These are phyloP conservation scores for Acanthococcus lagerstroemiae DNA, from an alignment of 2,888 invertebrate genomes.

Conservation along the genomic window DNA sequence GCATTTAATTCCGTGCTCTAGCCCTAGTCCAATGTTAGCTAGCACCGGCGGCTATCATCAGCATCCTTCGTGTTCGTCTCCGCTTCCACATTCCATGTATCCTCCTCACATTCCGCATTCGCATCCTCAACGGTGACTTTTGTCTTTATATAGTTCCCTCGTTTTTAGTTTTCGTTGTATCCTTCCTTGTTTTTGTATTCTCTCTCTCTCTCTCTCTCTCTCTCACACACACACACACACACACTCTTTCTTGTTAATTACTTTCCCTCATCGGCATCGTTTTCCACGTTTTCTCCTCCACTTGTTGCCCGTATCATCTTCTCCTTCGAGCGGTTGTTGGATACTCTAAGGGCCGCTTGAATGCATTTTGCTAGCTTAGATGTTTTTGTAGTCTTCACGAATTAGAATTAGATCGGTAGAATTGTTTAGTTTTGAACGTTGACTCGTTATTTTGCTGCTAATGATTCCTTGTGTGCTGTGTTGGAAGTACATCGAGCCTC, in stretches of 20 bases:
- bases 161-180: neutral
- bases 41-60: constrained; percentile 47
- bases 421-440: no score
- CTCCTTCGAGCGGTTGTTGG: neutral
- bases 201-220: no score
- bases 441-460: no score
- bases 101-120: constrained; percentile 56
- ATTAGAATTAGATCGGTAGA: no score
- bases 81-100: constrained; percentile 58
- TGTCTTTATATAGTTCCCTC: neutral
- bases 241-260: no score
- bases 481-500: no score
- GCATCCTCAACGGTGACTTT: constrained; percentile 70
- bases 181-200: neutral
- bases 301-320: neutral
- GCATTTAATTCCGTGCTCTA: constrained; percentile 51
- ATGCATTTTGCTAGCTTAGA: no score
- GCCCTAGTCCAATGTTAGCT: constrained; percentile 65
- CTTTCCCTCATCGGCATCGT: no score
- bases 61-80: constrained; percentile 48
- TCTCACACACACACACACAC: no score
- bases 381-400: no score
- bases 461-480: no score
- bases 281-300: neutral
- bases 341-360: no score